These are phyloP conservation scores for Diaphora mendica DNA, from an alignment of 2,888 invertebrate species.

Conservation along the genomic window DNA sequence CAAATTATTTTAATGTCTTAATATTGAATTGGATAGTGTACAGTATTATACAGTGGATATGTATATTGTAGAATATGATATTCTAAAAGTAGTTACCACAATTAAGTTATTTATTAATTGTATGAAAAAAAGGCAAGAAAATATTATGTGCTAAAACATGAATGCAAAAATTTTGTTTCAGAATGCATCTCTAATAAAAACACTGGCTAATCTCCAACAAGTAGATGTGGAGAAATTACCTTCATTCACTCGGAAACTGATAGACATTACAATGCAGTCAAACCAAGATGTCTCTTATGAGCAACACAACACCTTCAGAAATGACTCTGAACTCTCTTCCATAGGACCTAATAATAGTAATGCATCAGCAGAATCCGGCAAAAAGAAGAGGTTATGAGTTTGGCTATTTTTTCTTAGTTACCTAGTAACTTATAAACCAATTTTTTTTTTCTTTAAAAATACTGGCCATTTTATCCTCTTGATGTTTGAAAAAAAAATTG, in stretches of 20 bases:
- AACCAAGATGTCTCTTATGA: slow-evolving; percentile 56
- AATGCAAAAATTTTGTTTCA: slow-evolving; percentile 50
- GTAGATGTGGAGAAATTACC: slow-evolving; percentile 66
- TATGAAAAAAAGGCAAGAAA: no score
- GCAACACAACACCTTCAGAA: slow-evolving; percentile 56
- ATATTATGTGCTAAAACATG: not conserved
- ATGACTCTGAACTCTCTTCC: slow-evolving; percentile 57
- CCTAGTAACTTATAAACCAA: not conserved
- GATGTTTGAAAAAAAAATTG: not conserved
- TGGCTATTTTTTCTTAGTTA: not conserved
- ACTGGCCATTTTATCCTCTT: not conserved
- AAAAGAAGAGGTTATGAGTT: not conserved
- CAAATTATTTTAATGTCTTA: not conserved
- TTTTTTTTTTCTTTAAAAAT: not conserved
- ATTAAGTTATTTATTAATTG: not conserved
- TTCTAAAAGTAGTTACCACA: not conserved
- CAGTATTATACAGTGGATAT: not conserved
- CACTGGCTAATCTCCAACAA: slow-evolving; percentile 64
- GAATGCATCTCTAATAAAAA: slow-evolving; percentile 67
- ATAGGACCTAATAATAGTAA: not conserved
- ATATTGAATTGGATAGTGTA: not conserved
- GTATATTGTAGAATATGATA: not conserved
- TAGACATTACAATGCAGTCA: slow-evolving; percentile 51
- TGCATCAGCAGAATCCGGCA: not conserved
- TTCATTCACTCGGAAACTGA: slow-evolving; percentile 54